Conservation (phyloP, 1,140 invertebrate species). For the Lordiphosa collinella region DNA sequence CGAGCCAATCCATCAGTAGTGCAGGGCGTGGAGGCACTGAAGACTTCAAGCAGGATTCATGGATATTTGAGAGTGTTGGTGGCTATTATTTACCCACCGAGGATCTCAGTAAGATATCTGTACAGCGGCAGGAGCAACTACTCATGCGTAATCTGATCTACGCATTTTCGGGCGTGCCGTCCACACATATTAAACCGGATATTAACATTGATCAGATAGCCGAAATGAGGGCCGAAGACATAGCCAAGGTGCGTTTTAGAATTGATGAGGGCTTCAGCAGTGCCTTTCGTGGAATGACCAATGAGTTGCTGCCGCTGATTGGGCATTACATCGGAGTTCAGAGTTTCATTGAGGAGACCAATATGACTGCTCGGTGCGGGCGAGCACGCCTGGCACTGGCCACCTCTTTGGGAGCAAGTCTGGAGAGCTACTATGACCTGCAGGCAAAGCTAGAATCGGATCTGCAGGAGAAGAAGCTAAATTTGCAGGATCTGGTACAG, state of each 20-base stretch:
- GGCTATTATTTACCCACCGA: conserved; percentile 48
- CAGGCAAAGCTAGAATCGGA: conserved; percentile 43
- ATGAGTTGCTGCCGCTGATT: conserved; percentile 40
- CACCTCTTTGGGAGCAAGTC: conserved; percentile 6
- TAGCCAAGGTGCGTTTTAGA: conserved; percentile 39
- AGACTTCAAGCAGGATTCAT: conserved; percentile 15
- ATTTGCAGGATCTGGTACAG: conserved; percentile 37
- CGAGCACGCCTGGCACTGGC: conserved; percentile 27
- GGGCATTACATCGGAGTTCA: conserved; percentile 51
- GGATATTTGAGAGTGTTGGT: conserved; percentile 53
- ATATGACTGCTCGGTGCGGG: conserved; percentile 16
- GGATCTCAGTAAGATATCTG: conserved; percentile 31
- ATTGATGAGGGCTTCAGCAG: conserved; percentile 40
- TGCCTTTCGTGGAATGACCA: conserved; percentile 30
- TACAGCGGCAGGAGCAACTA: conserved; percentile 35
- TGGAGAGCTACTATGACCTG: conserved; percentile 47
- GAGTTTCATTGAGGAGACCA: conserved; percentile 50
- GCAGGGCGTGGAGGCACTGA: background rate
- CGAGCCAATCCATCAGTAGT: background rate
- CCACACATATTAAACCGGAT: conserved; percentile 42
- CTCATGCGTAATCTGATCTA: conserved; percentile 58
- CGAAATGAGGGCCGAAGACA: conserved; percentile 21
- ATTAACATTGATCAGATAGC: conserved; percentile 15
- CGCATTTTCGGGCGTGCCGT: conserved; percentile 54
- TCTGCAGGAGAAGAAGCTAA: conserved; percentile 21